A percentile compares a stretch with the other conserved stretches of the same genome.
Conservation (phyloP, 2,797 vertebrate genomes). For the Lates japonicus region DNA sequence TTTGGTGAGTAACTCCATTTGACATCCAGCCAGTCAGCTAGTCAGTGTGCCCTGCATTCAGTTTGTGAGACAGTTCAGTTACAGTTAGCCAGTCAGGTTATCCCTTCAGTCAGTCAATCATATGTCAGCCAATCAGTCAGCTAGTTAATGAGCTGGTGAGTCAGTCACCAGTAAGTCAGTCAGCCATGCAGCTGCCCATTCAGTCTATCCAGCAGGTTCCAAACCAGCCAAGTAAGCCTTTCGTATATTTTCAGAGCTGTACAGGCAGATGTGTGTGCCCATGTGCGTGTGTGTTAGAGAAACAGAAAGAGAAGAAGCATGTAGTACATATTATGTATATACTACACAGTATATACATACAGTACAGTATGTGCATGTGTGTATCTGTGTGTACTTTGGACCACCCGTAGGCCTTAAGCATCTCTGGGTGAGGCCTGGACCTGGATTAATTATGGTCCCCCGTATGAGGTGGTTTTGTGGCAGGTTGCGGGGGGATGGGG, state of each 20-base stretch:
- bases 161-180: conserved; percentile 19
- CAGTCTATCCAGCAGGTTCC: conserved; percentile 1
- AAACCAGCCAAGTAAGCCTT: conserved; percentile 50
- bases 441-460: conserved; percentile 83
- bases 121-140: conserved; percentile 2
- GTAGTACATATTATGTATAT: conserved; percentile 43
- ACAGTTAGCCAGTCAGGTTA: not conserved
- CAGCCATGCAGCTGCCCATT: conserved; percentile 12
- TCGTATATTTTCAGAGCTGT: conserved; percentile 81
- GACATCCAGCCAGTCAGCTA: not conserved
- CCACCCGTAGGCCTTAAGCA: conserved; percentile 81
- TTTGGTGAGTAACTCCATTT: not conserved
- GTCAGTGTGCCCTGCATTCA: not conserved
- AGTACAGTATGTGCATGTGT: conserved; percentile 49
- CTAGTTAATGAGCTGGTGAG: not conserved
- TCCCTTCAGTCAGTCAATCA: conserved; percentile 26
- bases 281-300: conserved; percentile 33
- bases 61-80: not conserved
- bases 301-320: conserved; percentile 24
- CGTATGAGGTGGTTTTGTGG: conserved; percentile 85
- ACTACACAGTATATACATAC: conserved; percentile 26
- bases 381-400: conserved; percentile 72
- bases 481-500: conserved; percentile 54
- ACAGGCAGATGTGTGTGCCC: conserved; percentile 36
- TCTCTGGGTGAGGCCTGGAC: conserved; percentile 73